phyloP scores from a whole-genome alignment of 2,888 invertebrate species.

The Lysandra bellargus region DNA sequence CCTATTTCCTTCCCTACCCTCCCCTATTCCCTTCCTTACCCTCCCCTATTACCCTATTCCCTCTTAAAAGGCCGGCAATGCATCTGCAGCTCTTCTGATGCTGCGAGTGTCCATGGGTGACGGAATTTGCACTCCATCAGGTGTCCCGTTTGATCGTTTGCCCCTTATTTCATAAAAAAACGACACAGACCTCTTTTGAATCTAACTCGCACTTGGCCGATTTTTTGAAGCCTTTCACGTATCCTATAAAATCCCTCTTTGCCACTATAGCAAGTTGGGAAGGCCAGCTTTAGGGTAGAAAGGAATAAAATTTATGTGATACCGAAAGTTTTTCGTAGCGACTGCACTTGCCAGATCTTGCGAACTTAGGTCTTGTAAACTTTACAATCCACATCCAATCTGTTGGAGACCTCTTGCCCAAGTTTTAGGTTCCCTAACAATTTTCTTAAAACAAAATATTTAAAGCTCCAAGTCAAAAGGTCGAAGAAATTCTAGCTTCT shows the following conservation, averaged over 20 bases:
- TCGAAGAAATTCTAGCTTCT: background rate
- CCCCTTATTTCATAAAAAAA: too few relatives aligned
- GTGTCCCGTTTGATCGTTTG: too few relatives aligned
- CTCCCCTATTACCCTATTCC: too few relatives aligned
- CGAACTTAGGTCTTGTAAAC: constrained; percentile 21
- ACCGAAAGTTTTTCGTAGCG: constrained; percentile 4
- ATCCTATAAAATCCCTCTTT: background rate
- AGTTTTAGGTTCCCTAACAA: constrained; percentile 13
- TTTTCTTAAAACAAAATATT: constrained; percentile 24
- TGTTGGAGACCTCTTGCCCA: constrained; percentile 16
- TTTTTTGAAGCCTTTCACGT: background rate
- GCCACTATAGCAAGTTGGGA: background rate
- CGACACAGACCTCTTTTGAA: background rate
- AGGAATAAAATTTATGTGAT: constrained; percentile 11
- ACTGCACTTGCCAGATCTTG: constrained; percentile 19
- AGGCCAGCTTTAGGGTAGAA: background rate
- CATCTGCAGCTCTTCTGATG: too few relatives aligned
- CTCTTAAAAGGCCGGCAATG: too few relatives aligned
- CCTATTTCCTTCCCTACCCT: too few relatives aligned
- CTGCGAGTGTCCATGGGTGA: too few relatives aligned
- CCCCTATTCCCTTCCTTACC: too few relatives aligned
- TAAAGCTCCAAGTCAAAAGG: background rate
- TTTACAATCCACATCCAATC: constrained; percentile 25
- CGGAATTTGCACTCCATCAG: too few relatives aligned
- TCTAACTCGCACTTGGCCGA: background rate